Evolutionary conservation across 2,888 invertebrate genomes (phyloP).

Genomic region (Alloscopus bannaensis): DNA sequence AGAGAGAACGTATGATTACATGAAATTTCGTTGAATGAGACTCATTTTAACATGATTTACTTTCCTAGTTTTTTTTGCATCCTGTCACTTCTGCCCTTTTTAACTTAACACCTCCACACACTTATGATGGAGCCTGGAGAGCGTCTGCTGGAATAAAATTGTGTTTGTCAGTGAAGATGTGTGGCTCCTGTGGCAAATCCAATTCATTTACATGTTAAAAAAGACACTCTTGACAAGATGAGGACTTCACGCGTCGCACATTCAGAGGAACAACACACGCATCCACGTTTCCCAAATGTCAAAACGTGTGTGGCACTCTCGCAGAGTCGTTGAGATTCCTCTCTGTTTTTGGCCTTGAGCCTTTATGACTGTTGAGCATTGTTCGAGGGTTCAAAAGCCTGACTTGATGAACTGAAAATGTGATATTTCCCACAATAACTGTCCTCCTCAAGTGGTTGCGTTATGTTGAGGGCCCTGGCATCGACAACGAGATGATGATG

Average conservation of each 20-base stretch:
- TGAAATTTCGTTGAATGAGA: neutral
- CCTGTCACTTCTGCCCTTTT: slow-evolving; percentile 1
- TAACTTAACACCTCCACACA: neutral
- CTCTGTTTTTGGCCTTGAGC: slow-evolving; percentile 41
- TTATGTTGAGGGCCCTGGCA: neutral
- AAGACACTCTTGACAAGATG: too few relatives aligned
- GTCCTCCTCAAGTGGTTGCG: slow-evolving; percentile 29
- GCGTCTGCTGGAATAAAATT: too few relatives aligned
- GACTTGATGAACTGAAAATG: slow-evolving; percentile 27
- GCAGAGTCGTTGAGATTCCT: slow-evolving; percentile 32
- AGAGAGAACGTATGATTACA: neutral
- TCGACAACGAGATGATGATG: too few relatives aligned
- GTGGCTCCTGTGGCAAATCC: slow-evolving; percentile 9
- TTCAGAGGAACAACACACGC: too few relatives aligned
- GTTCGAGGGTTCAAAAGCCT: neutral
- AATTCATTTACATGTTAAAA: too few relatives aligned
- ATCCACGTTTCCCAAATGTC: slow-evolving; percentile 20
- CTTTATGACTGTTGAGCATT: slow-evolving; percentile 6
- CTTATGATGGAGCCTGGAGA: too few relatives aligned
- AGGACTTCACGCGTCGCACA: too few relatives aligned
- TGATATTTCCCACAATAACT: slow-evolving; percentile 46
- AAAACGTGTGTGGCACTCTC: slow-evolving; percentile 36
- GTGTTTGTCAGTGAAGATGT: too few relatives aligned
- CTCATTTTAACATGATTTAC: neutral
- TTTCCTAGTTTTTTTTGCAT: neutral